These are phyloP conservation scores for Harpalus rufipes DNA, from an alignment of 2,888 invertebrate species.

Conservation along the genomic window DNA sequence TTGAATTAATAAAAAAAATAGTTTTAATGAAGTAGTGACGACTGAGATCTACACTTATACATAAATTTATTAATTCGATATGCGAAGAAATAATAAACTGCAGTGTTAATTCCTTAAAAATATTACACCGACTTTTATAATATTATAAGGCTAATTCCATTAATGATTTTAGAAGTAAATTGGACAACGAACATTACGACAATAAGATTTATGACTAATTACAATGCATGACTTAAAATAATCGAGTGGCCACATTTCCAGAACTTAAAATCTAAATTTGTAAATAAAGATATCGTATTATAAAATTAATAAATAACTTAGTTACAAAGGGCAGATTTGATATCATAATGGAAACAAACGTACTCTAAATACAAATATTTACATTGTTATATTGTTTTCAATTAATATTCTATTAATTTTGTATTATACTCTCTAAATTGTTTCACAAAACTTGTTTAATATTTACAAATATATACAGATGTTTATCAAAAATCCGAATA, in stretches of 20 bases:
- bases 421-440: constrained; percentile 5
- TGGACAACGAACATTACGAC: constrained; percentile 15
- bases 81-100: constrained; percentile 15
- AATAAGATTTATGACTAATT: constrained; percentile 19
- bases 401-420: neutral
- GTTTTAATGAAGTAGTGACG: neutral
- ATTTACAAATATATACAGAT: constrained; percentile 52
- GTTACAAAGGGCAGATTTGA: constrained; percentile 52
- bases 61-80: constrained; percentile 14
- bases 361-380: constrained; percentile 8
- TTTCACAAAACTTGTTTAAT: constrained; percentile 36
- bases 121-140: neutral
- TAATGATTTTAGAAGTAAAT: neutral
- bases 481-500: no score
- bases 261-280: constrained; percentile 54
- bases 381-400: constrained; percentile 12
- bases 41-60: neutral
- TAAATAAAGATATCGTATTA: constrained; percentile 15
- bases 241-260: constrained; percentile 36
- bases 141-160: constrained; percentile 29
- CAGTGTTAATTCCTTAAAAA: neutral
- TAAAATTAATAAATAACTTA: constrained; percentile 56
- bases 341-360: constrained; percentile 50
- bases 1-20: constrained; percentile 4
- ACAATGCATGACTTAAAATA: constrained; percentile 45